Evolutionary conservation across 2,888 invertebrate species (phyloP), one percentile per base, ranked within the genome.

Genomic region (Prenolepis imparis): DNA sequence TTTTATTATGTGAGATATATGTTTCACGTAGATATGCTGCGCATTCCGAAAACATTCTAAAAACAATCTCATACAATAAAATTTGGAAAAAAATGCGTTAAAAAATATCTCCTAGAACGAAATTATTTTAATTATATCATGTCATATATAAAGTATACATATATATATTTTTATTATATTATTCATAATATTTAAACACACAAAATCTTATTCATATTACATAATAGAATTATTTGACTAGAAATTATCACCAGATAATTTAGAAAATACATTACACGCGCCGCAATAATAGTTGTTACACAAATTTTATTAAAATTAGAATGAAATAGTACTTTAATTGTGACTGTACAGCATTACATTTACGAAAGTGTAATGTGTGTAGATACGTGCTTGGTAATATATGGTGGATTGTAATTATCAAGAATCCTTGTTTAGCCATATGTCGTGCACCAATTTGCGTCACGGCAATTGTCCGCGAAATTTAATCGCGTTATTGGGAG

Each of bases 401-500:
- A 75, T 66, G 48, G 75, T 18, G 36, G 36, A 24, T 48, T 18
- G 67, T 75, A 67, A 75, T 44, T 66, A 75, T 66, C 67, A 75
- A 52, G 75, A 75, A 75, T 75, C 75, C 48, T 36, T 52, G 75
- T 67, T 75, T 67, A 75, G 75, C 36, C 75, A 75, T 75, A 75
- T 75, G 75, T 67, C 67, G 67, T 66, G 24, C 75, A 67, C 75
- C 67, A 67, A 75, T 75, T 75, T 67, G 68, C 67, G 77, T 77
- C 67, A 77, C 39, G 52, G 77, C 52, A 77, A 85, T 82, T 82
- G 77, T 83, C 81, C 82, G 64, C 83, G 73, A 83, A 81, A 87
- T 88, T 88, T 77, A 87, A 87, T 87, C 83, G 85, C 77, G 55
- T 28, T 81, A 48, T 85, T 64, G 75, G 21, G 55, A 55, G 83